A percentile compares a stretch with the other conserved stretches of the same genome.
These are phyloP conservation scores for Xerus rutilus DNA, from an alignment of 2,797 vertebrate species.

Conservation along the genomic window DNA sequence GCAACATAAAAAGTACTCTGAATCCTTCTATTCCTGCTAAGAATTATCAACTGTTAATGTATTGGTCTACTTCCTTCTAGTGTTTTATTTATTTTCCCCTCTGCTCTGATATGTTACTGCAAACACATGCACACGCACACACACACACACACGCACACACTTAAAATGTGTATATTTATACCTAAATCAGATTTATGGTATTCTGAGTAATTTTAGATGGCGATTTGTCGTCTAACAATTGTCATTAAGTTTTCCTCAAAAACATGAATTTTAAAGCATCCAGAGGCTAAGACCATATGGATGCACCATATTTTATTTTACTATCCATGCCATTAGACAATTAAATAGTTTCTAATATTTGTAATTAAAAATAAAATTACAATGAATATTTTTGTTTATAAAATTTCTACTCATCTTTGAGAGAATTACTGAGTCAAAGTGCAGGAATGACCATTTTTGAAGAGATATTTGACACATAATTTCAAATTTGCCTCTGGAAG, in stretches of 20 bases:
- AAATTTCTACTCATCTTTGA: neutral
- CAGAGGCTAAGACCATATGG: neutral
- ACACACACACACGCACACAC: neutral
- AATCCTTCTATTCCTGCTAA: neutral
- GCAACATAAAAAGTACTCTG: neutral
- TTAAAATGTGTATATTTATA: neutral
- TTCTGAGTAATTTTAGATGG: conserved; percentile 22
- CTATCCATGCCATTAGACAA: neutral
- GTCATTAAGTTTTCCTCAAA: neutral
- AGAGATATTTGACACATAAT: neutral
- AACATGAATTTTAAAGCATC: conserved; percentile 20
- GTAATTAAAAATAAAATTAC: neutral
- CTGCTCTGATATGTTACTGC: neutral
- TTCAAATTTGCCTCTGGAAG: neutral
- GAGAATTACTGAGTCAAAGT: neutral
- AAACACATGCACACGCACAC: neutral
- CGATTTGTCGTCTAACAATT: neutral
- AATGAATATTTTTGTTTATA: neutral
- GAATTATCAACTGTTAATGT: neutral
- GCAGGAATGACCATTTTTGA: neutral
- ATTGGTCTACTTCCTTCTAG: neutral
- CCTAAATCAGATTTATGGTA: neutral
- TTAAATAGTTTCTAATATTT: neutral
- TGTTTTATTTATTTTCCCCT: neutral
- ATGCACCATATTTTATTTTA: neutral